These are phyloP conservation scores for Leucopsar rothschildi DNA, from an alignment of 2,113 vertebrate species.

Conservation along the genomic window DNA sequence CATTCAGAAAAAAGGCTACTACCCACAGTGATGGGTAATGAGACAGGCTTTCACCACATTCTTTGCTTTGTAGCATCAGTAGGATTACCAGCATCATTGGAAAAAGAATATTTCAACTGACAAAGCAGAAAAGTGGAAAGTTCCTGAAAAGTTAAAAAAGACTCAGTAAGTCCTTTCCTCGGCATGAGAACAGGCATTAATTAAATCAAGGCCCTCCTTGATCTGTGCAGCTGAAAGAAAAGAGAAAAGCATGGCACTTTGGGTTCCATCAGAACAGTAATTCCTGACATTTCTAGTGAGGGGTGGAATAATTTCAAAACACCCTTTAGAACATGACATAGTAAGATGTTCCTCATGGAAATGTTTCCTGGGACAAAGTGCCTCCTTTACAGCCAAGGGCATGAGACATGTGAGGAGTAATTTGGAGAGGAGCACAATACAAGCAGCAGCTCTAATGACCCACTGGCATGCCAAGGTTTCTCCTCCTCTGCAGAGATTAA, in stretches of 20 bases:
- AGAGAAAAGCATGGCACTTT: neutral
- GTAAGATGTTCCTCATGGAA: neutral
- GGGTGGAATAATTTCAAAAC: neutral
- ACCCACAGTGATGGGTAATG: neutral
- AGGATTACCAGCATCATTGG: neutral
- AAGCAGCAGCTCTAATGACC: neutral
- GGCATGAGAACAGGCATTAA: neutral
- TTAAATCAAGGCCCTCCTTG: neutral
- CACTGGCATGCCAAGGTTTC: neutral
- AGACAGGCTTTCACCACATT: neutral
- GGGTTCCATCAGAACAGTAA: neutral
- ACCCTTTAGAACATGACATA: rapidly evolving
- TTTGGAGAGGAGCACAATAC: neutral
- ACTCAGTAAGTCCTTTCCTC: neutral
- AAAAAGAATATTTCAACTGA: neutral
- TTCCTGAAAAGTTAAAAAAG: neutral
- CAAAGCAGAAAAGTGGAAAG: neutral
- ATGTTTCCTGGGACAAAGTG: neutral
- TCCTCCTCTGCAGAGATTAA: neutral
- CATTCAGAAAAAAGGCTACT: neutral
- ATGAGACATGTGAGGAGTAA: neutral
- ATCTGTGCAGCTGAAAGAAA: neutral
- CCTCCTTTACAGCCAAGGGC: neutral
- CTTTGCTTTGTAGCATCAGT: neutral
- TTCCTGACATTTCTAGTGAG: neutral